Base-by-base conservation (phyloP, 2,888 invertebrate species). In the Merodon equestris region DNA sequence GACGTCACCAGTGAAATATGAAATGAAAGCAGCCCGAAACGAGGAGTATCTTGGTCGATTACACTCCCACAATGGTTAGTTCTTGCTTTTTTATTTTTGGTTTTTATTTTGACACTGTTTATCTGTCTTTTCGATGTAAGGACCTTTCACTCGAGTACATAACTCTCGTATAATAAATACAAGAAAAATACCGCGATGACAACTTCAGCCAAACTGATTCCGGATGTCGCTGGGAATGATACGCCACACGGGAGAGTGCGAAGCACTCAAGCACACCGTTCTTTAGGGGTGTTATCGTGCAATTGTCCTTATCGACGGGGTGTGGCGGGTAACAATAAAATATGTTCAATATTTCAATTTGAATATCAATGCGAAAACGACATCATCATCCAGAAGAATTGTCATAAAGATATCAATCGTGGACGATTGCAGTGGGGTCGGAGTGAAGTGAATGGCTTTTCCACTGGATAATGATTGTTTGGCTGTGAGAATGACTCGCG, bases 281-380 rank as follows among this genome's bases (percentile, higher is more conserved):
- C 58, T 68, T 79, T 64, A 70, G 60, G 68, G 74, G 79, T 79
- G 74, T 74, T 70, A 68, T 74, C 68, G 53, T 60, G 63, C 74
- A 74, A 79, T 79, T 77, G 47, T 67, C 27, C 42, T 34, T 17
- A 9, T 12, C 15, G 19, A 9, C 13, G 45, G 17, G 18, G 17
- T 9, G 19, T 27, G 18, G 51, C 36, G 42, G 40, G 13, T 60
- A 60, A 60, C 79, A 79, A 74, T 79, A 79, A 79, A 79, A 74
- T 70, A 79, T 79, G 79, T 74, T 74, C 79, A 79, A 79, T 79
- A 79, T 70, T 79, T 79, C 79, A 79, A 79, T 79, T 79, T 74
- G 68, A 74, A 79, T 79, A 79, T 79, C 74, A 79, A 79, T 79
- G 70, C 74, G 58, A 79, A 27, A 79, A 73, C 74, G 74, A 64